Evolutionary conservation across 2,797 vertebrate genomes (phyloP), one percentile per base, ranked within the genome.

Genomic region (Sebastiscus tertius): DNA sequence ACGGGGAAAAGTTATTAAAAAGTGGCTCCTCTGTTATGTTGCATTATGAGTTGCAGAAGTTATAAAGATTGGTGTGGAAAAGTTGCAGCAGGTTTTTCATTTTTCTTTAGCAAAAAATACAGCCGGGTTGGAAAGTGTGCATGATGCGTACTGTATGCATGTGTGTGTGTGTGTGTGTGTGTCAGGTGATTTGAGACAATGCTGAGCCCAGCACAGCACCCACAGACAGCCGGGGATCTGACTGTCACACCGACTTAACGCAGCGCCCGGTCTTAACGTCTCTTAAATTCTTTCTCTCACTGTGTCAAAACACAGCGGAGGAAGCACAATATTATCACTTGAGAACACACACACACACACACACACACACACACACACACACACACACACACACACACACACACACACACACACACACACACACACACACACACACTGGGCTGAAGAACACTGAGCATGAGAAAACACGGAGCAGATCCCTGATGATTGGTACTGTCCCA

Each of bases 231-330:
- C 68, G 54, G 68, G 77, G 71, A 84, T 80, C 61, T n/a, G 65
- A 82, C 78, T 87, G 83, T 86, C 86, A 86, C 77, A 84, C 55
- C 75, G 69, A 81, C 69, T 87, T 78, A 81, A 68, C 75, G 76
- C 69, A 73, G 36, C 60, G 27, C 8, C 33, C 8, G 24, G 11
- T 74, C 62, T 56, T 79, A 71, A 67, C 39, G 6, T 72, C n/a
- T 70, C 75, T 49, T 76, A 63, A 82, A 83, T 52, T 80, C 56
- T 54, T 56, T 68, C 61, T 74, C 64, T 67, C 27, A 8, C 49
- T 64, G 78, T 62, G 67, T 89, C 39, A 82, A 80, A 84, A 72
- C 27, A 84, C 36, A 63, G 27, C 29, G 54, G 69, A 66, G 67
- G 67, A 81, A 74, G 64, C 75, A 72, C 74, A 82, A 72, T 68